phyloP scores from a whole-genome alignment of 2,113 vertebrate species.

The Emydura subglobosa region DNA sequence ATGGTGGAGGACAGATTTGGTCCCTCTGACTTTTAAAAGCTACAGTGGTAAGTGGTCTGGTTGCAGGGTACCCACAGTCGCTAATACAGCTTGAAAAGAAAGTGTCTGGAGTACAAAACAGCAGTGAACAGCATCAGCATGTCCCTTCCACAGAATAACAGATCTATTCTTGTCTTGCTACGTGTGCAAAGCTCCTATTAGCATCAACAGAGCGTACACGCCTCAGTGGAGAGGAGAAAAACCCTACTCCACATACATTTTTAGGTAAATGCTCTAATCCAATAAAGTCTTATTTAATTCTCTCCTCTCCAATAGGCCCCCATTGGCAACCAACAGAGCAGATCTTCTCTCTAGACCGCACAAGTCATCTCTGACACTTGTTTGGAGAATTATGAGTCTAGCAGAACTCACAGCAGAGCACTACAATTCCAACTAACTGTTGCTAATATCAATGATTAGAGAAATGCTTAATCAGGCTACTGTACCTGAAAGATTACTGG shows the following conservation, averaged over 20 bases:
- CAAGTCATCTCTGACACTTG: neutral
- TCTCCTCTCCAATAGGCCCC: neutral
- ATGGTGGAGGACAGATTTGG: neutral
- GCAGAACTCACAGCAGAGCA: neutral
- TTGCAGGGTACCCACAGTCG: conserved; percentile 26
- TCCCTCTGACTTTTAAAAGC: conserved; percentile 14
- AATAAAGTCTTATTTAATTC: neutral
- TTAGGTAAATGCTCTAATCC: neutral
- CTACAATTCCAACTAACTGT: neutral
- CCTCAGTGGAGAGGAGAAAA: neutral
- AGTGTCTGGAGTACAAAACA: conserved; percentile 66
- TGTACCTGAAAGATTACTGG: neutral
- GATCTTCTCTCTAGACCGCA: neutral
- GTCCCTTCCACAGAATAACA: neutral
- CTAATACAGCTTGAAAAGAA: conserved; percentile 33
- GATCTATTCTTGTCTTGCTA: neutral
- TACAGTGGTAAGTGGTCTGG: neutral
- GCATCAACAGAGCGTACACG: neutral
- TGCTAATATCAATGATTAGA: neutral
- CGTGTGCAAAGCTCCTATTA: neutral
- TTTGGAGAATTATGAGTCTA: neutral
- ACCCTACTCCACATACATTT: neutral
- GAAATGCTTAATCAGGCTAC: neutral
- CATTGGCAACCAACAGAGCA: neutral
- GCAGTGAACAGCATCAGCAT: conserved; percentile 54